phyloP scores from a whole-genome alignment of 92 coral and sea anemone genomes.

The Paragorgia papillata region DNA sequence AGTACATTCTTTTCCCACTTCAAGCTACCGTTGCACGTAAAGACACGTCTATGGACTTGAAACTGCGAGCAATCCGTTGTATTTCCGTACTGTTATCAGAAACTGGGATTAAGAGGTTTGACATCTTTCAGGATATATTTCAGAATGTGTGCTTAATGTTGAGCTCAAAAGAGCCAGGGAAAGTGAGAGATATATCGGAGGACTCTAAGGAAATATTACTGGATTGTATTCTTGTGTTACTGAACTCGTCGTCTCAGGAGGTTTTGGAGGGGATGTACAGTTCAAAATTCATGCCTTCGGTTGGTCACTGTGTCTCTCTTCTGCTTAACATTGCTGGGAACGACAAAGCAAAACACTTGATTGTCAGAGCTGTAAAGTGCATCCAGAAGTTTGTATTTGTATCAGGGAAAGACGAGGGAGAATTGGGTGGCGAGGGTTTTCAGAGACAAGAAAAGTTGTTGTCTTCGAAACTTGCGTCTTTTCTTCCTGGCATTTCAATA shows the following conservation, averaged over 20 bases:
- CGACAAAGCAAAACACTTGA: slow-evolving; percentile 75
- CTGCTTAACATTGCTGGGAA: slow-evolving; percentile 69
- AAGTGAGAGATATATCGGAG: slow-evolving; percentile 67
- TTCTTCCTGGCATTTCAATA: slow-evolving; percentile 90
- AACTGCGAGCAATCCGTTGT: slow-evolving; percentile 73
- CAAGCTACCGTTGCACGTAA: slow-evolving; percentile 68
- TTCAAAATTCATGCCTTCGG: slow-evolving; percentile 70
- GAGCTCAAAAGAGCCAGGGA: slow-evolving; percentile 74
- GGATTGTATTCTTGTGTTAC: slow-evolving; percentile 64
- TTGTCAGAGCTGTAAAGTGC: slow-evolving; percentile 69
- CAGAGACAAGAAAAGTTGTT: slow-evolving; percentile 46
- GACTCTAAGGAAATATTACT: slow-evolving; percentile 70
- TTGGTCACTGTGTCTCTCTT: slow-evolving; percentile 80
- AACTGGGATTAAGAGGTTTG: slow-evolving; percentile 54
- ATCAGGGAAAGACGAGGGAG: slow-evolving; percentile 32
- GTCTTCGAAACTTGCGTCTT: slow-evolving; percentile 76
- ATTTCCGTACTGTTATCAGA: slow-evolving; percentile 61
- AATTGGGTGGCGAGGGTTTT: neutral
- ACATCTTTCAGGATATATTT: slow-evolving; percentile 74
- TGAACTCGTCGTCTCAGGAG: slow-evolving; percentile 62
- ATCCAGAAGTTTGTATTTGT: slow-evolving; percentile 64
- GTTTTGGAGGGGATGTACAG: slow-evolving; percentile 71
- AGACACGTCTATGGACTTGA: slow-evolving; percentile 66
- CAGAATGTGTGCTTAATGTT: slow-evolving; percentile 69
- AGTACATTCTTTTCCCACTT: slow-evolving; percentile 81